Base-by-base conservation (phyloP, 2,888 invertebrate genomes). In the Metellina segmentata region DNA sequence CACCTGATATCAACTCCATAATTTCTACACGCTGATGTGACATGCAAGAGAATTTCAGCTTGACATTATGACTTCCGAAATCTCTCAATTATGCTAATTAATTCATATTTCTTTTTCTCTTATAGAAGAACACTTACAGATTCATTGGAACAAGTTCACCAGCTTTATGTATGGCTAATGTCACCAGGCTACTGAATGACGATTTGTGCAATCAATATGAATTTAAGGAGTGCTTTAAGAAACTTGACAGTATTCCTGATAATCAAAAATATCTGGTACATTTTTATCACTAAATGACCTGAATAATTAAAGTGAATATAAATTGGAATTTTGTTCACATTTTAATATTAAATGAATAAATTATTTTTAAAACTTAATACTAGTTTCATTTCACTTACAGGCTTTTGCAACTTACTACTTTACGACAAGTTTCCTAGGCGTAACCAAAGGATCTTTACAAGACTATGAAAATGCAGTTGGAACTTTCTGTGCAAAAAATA, bases 131-230 rank as follows among this genome's bases (percentile, higher is more conserved):
- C 19, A 78, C 53, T 9, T 92, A 77, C 34, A 93, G 93, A 11
- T 94, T 95, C 92, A 52, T 88, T 11, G 95, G 95, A 1, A 93
- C 92, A 6, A 94, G 94, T 85, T 93, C 95, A 90, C 79, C 91
- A 6, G 89, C 90, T 9, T 71, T 93, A 6, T 95, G 95, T 93
- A 52, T 83, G 0, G 20, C 70, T 7, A 79, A 92, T 7, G 94
- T 95, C 7, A 69, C 89, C 8, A 51, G 91, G 7, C 88, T 95
- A 88, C 94, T 95, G 91, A 94, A 94, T 94, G 89, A 94, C 94
- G 93, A 94, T 94, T 9, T 85, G 87, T 78, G 94, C 78, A 13
- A 83, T 51, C 11, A 34, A 13, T n/a, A 52, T 69, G 86, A 92
- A 7, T 93, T 94, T 74, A 93, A 91, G 7, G 90, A 93, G 71